Base-by-base conservation (phyloP, 2,113 vertebrate species). In the Struthio camelus region DNA sequence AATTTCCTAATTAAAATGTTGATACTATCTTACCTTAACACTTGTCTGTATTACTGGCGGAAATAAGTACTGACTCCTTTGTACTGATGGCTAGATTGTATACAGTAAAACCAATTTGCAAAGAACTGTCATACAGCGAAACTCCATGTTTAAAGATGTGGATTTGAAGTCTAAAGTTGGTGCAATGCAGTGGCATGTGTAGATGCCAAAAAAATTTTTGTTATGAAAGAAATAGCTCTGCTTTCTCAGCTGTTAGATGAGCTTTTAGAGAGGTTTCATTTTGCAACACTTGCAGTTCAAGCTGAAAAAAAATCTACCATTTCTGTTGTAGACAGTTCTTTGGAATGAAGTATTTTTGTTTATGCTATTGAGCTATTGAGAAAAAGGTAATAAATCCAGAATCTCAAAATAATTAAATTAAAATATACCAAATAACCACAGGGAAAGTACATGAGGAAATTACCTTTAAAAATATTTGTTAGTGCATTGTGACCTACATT, bases 301-400 rank as follows among this genome's bases (percentile, higher is more conserved):
- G 54, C 46, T 87, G 67, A 89, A 91, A 85, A 73, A 77, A 90
- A 95, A 56, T 28, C n/a, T 87, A 32, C 90, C 85, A 83, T 96
- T 94, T 80, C 71, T 91, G 42, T 56, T 46, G 23, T 12, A 70
- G 87, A 66, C 22, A 44, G 85, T 78, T 80, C 86, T 9, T 78
- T 64, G 42, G 50, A 95, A 75, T 87, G 82, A 94, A 80, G 78
- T 87, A 82, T 83, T 91, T 94, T 91, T 85, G 53, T 50, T 80
- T 70, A 28, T 42, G 46, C 1, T 85, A 44, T 66, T 61, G 50
- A 89, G 72, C n/a, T 92, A 62, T 67, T 71, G 38, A 89, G 38
- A 62, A 46, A 83, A 59, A 0, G 3, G 34, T 53, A 90, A 88
- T 72, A 92, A 86, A 94, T 77, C 53, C 85, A 54, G 13, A 80